phyloP scores from a whole-genome alignment of 2,113 vertebrate genomes.

The Prolemur simus region DNA sequence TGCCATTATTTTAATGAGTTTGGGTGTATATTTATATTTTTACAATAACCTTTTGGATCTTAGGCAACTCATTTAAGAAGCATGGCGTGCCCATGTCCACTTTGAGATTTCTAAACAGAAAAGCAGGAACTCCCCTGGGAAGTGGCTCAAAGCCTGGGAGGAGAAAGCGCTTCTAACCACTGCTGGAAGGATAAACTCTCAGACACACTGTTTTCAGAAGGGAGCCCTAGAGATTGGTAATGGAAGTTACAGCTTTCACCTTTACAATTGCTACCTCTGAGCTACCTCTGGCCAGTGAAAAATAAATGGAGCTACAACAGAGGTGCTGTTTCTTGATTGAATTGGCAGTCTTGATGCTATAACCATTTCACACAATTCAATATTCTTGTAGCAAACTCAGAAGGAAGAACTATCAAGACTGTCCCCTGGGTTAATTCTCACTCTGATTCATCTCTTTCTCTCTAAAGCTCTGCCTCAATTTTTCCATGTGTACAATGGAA shows the following conservation, averaged over 20 bases:
- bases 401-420: background rate
- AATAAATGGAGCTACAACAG: background rate
- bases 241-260: background rate
- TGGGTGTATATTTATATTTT: background rate
- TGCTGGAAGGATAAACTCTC: background rate
- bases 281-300: background rate
- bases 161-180: background rate
- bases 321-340: background rate
- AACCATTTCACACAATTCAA: background rate
- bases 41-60: conserved; percentile 11
- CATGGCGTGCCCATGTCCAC: background rate
- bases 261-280: background rate
- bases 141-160: background rate
- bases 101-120: background rate
- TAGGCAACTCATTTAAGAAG: background rate
- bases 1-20: background rate
- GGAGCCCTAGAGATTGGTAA: background rate
- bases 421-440: background rate
- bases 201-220: background rate
- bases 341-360: background rate
- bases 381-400: background rate
- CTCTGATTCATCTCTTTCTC: background rate
- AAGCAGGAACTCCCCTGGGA: background rate
- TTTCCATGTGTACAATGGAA: background rate
- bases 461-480: background rate